Conservation (phyloP, 2,888 invertebrate genomes). For the Chloroclystis v-ata region DNA sequence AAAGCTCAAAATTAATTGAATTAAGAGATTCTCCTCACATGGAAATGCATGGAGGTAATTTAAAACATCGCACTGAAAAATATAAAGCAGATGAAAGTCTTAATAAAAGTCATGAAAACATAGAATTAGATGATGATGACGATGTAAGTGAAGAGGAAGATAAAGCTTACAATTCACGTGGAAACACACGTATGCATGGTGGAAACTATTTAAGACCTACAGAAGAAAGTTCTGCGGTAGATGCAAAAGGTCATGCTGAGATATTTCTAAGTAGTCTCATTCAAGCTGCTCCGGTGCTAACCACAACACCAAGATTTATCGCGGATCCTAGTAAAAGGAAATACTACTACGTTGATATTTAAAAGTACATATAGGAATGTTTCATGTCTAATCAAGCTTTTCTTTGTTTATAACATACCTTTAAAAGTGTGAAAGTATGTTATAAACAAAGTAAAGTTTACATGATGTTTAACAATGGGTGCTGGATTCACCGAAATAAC, state of each 20-base stretch:
- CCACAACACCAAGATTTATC: slow-evolving; percentile 62
- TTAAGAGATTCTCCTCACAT: slow-evolving; percentile 32
- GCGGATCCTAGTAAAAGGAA: slow-evolving; percentile 72
- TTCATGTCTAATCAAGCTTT: too few species aligned
- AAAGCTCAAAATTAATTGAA: slow-evolving; percentile 47
- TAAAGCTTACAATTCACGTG: slow-evolving; percentile 37
- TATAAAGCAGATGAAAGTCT: too few species aligned
- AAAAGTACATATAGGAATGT: slow-evolving; percentile 22
- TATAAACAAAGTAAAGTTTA: too few species aligned
- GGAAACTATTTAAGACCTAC: slow-evolving; percentile 63
- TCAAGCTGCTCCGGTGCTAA: slow-evolving; percentile 57
- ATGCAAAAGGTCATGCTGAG: slow-evolving; percentile 42
- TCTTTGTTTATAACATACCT: too few species aligned
- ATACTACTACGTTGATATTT: slow-evolving; percentile 69
- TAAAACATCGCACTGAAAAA: slow-evolving; percentile 27
- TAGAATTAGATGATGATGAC: slow-evolving; percentile 49
- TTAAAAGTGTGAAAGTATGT: too few species aligned
- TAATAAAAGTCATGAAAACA: slow-evolving; percentile 47
- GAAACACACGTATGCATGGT: slow-evolving; percentile 55
- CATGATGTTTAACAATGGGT: too few species aligned
- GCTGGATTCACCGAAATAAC: too few species aligned
- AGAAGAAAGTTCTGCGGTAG: slow-evolving; percentile 29
- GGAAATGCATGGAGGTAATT: slow-evolving; percentile 52
- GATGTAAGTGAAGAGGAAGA: slow-evolving; percentile 37
- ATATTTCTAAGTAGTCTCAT: slow-evolving; percentile 60